Base-by-base conservation (phyloP, 2,888 invertebrate genomes). In the Dryadula phaetusa region DNA sequence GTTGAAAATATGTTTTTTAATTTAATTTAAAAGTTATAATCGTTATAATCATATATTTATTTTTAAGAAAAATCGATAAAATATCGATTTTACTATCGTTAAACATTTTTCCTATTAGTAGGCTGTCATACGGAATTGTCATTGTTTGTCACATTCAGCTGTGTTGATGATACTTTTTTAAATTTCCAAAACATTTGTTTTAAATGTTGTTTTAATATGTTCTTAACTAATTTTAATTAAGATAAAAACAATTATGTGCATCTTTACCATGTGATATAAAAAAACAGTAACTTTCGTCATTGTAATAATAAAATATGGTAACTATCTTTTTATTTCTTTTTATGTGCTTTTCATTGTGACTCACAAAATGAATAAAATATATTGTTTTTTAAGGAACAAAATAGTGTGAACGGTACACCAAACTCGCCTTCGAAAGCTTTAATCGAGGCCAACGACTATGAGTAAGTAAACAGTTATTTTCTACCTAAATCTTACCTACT, bases 401-500 rank as follows among this genome's bases (percentile, higher is more conserved):
- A 77, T 70, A 81, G 78, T 67, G 75, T 63, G 32, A 82, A 82
- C 67, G 80, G 77, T 64, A 80, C 83, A 46, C 78, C 83, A 28
- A 79, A 75, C 71, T 84, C 86, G n/a, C 81, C 86, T 22, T 74
- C 80, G 32, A 82, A 79, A 60, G 78, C 75, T 62, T 76, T 73
- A 69, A 74, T 72, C 46, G 86, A 88, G 63, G 75, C 83, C 22
- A 75, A 75, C 34, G 90, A 90, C 72, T 90, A 89, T 71, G 82
- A 85, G 90, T 90, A 76, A 88, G 91, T 86, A 63, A 63, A 47
- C 63, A 65, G 61, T 62, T 68, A 62, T 56, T 42, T 58, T 52
- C 3, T 4, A 52, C 16, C 52, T 52, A 28, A 52, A 8, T 52
- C 47, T 25, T 6, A 52, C 28, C 28, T 16, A 16, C 28, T 8